Conservation (phyloP, 2,113 vertebrate genomes). For the Pedetes capensis region DNA sequence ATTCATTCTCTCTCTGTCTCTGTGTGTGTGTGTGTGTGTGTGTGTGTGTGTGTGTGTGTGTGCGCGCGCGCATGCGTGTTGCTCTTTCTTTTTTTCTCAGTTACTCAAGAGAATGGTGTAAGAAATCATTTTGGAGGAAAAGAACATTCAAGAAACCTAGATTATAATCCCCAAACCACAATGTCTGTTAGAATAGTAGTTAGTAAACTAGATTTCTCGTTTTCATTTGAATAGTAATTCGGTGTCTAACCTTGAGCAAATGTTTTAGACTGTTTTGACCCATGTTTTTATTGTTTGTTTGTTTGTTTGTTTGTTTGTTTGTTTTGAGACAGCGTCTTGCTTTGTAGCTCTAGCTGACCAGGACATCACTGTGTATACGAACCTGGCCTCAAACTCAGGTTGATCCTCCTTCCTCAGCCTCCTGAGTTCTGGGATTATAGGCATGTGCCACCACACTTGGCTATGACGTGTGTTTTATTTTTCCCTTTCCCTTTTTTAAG, state of each 20-base stretch:
- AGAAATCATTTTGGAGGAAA: neutral
- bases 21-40: no score
- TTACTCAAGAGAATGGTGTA: neutral
- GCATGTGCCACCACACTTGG: no score
- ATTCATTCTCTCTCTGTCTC: neutral
- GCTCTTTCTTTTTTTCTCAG: neutral
- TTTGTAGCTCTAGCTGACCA: no score
- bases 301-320: no score
- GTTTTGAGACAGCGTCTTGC: no score
- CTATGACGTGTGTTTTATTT: no score
- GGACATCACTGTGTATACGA: no score
- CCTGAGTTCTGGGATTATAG: no score
- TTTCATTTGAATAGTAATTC: slow-evolving; percentile 8
- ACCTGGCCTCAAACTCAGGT: no score
- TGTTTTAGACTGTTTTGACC: neutral
- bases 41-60: no score
- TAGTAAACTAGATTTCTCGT: neutral
- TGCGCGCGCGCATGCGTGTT: no score
- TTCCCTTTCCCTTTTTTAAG: neutral
- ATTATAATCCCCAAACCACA: neutral
- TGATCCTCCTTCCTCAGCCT: no score
- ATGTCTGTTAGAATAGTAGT: neutral
- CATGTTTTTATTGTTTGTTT: neutral
- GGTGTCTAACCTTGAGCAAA: neutral
- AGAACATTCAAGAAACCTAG: neutral